Evolutionary conservation across 1,140 invertebrate species (phyloP).

Genomic region (roundworm (Caenorhabditis elegans)): DNA sequence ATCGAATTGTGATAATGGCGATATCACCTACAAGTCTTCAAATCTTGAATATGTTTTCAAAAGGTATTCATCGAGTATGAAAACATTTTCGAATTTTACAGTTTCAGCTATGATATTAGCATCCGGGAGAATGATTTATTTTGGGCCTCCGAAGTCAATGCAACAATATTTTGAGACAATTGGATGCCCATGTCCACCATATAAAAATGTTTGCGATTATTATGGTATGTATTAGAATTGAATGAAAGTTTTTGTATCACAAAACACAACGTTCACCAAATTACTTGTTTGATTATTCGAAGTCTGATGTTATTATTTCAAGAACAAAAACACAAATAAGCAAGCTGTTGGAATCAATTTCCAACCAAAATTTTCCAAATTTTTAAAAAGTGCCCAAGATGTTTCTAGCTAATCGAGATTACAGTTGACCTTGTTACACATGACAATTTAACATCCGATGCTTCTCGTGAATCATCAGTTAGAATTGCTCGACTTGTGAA

Average conservation of each 20-base stretch:
- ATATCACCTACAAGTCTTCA: slow-evolving; percentile 90
- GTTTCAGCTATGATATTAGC: slow-evolving; percentile 78
- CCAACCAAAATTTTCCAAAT: too few species aligned
- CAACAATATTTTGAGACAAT: slow-evolving; percentile 87
- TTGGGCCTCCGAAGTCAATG: slow-evolving; percentile 82
- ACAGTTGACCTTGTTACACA: slow-evolving; percentile 87
- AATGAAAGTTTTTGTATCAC: too few species aligned
- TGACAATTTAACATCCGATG: slow-evolving; percentile 86
- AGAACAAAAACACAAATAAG: too few species aligned
- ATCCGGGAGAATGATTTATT: slow-evolving; percentile 84
- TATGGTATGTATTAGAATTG: slow-evolving; percentile 73
- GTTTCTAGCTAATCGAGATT: slow-evolving; percentile 61
- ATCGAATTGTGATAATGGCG: slow-evolving; percentile 83
- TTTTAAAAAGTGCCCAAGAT: too few species aligned
- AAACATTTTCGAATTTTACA: not conserved
- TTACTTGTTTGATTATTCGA: too few species aligned
- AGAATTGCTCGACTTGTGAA: slow-evolving; percentile 75
- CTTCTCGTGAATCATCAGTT: slow-evolving; percentile 88
- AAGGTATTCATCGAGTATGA: slow-evolving; percentile 61
- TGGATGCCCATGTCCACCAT: slow-evolving; percentile 89
- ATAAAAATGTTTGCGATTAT: slow-evolving; percentile 93
- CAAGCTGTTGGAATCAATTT: too few species aligned
- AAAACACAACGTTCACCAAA: too few species aligned
- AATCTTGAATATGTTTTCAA: slow-evolving; percentile 87
- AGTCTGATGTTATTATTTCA: too few species aligned